Percentiles rank a stretch among this genome's conserved stretches.
phyloP scores from a whole-genome alignment of 2,797 vertebrate genomes.

The Ceyx erithaca region DNA sequence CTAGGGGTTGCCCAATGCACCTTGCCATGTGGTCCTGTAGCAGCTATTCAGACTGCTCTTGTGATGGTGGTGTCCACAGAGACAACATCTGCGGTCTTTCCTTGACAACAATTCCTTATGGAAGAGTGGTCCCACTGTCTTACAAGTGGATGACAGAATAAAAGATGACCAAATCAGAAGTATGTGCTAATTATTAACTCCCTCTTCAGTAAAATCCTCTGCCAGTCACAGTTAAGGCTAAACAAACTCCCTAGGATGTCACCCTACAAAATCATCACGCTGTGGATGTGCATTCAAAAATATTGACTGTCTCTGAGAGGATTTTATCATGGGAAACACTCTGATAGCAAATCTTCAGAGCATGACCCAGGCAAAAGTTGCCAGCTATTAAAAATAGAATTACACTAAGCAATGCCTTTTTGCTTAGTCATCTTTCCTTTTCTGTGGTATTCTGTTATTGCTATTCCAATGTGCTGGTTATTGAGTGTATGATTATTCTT shows the following conservation, averaged over 20 bases:
- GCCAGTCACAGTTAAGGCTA: not conserved
- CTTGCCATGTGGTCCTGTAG: not conserved
- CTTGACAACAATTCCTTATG: not conserved
- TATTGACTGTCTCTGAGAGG: not conserved
- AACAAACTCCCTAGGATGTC: not conserved
- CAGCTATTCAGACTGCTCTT: not conserved
- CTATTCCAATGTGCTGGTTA: slow-evolving; percentile 63
- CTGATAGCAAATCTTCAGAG: not conserved
- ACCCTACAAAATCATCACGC: not conserved
- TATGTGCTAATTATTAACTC: not conserved
- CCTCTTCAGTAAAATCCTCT: not conserved
- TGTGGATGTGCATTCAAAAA: not conserved
- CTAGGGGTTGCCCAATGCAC: not conserved
- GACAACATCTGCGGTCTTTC: not conserved
- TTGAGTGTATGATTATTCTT: slow-evolving; percentile 60
- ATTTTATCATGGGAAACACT: slow-evolving; percentile 15
- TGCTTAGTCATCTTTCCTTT: slow-evolving; percentile 66
- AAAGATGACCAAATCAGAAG: not conserved
- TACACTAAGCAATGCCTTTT: not conserved
- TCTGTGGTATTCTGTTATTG: slow-evolving; percentile 67
- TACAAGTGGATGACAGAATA: not conserved
- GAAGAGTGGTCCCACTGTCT: not conserved
- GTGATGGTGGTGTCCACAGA: not conserved
- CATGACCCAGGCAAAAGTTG: not conserved
- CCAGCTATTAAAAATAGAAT: slow-evolving; percentile 41